Evolutionary conservation across 2,113 vertebrate species (phyloP), one percentile per base, ranked within the genome.

Genomic region (Pavo muticus): DNA sequence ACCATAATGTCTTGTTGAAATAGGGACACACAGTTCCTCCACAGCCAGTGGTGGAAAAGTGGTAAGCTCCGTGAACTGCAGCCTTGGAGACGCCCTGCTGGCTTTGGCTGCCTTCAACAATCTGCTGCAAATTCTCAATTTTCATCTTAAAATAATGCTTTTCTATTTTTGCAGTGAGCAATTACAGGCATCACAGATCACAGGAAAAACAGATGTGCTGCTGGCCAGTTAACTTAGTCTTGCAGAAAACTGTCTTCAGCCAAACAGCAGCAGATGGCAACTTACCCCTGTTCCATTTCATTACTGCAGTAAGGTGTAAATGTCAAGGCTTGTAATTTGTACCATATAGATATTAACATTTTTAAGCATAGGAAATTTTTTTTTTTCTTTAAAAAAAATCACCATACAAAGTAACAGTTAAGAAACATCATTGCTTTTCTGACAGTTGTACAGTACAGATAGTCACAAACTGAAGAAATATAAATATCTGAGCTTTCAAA

Each of bases 121-220:
- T 93, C 83, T 88, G 69, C 91, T 87, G 54, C 37, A 91, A 93
- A 95, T 95, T 91, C 90, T 93, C 94, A 69, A 86, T 72, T 93
- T 94, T 84, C 45, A 6, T 90, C 63, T 76, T 72, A 93, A 95
- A 95, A 88, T 65, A 92, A 88, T 95, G 86, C 74, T 93, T 92
- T 84, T 87, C 27, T 88, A 73, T 86, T 91, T 95, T 90, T 91
- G 65, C 84, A 70, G 52, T 42, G 83, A 76, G 63, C 88, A 97
- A 93, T 96, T 94, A 97, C 88, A 96, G 88, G 90, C 91, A 84
- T 93, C 92, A 95, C 30, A 70, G 93, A 87, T 94, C 88, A 96
- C 94, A 95, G 32, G 70, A 72, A 75, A 89, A 93, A 69, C 93
- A 95, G 86, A 82, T 95, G 88, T 90, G 88, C 70, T 94, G 67